phyloP scores from a whole-genome alignment of 2,113 vertebrate species.

The Indicator maculatus region DNA sequence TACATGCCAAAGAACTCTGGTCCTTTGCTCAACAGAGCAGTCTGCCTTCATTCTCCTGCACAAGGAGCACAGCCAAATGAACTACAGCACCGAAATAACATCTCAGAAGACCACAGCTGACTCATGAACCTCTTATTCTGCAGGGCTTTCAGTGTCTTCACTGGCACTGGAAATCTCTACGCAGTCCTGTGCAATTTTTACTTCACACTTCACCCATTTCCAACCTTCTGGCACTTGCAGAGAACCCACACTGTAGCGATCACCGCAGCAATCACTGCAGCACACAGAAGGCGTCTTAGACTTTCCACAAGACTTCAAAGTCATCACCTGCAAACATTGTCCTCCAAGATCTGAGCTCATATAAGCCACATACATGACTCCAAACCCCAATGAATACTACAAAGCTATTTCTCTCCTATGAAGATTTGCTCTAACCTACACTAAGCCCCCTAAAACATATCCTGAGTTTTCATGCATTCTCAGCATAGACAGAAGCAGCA shows the following conservation, averaged over 20 bases:
- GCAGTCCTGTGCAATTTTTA: not conserved
- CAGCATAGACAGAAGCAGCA: not conserved
- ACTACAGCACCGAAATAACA: slow-evolving; percentile 22
- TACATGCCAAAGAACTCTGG: not conserved
- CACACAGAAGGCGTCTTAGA: not conserved
- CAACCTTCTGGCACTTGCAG: not conserved
- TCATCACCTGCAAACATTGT: not conserved
- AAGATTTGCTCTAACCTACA: not conserved
- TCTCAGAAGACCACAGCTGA: slow-evolving; percentile 33
- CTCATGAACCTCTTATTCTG: slow-evolving; percentile 29
- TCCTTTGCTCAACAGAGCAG: slow-evolving; percentile 30
- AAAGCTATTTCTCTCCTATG: not conserved
- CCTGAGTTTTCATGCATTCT: not conserved
- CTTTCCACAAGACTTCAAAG: not conserved
- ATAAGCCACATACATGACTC: accelerated
- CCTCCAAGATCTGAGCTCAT: not conserved
- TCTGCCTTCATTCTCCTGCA: slow-evolving; percentile 28
- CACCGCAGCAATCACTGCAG: no score
- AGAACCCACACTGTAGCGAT: accelerated
- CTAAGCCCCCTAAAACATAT: accelerated
- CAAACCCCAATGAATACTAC: accelerated
- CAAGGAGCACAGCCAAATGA: slow-evolving; percentile 38
- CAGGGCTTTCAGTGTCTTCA: not conserved
- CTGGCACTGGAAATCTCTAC: not conserved
- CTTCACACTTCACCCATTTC: not conserved